Evolutionary conservation across 2,888 invertebrate genomes (phyloP).

Genomic region (Drosophila kuntzei): DNA sequence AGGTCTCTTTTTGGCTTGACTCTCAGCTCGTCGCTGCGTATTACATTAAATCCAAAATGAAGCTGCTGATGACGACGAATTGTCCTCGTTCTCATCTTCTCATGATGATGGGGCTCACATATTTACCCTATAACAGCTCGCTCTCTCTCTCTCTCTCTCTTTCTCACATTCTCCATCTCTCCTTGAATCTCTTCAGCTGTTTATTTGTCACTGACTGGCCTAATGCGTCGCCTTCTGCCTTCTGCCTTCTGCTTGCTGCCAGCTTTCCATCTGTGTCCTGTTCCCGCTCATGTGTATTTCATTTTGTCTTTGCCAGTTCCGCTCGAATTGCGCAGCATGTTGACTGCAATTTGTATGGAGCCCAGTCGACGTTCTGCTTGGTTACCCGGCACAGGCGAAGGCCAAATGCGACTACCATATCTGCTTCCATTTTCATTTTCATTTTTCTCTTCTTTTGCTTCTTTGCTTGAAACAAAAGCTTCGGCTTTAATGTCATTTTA

Average conservation of each 20-base stretch:
- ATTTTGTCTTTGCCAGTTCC: slow-evolving; percentile 75
- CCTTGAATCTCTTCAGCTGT: slow-evolving; percentile 46
- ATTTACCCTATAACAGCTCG: slow-evolving; percentile 14
- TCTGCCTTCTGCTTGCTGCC: slow-evolving; percentile 17
- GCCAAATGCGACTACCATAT: slow-evolving; percentile 57
- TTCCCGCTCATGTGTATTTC: slow-evolving; percentile 72
- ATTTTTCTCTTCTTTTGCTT: not conserved
- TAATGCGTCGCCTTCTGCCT: slow-evolving; percentile 60
- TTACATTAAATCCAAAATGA: slow-evolving; percentile 78
- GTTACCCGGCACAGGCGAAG: slow-evolving; percentile 64
- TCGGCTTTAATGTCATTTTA: slow-evolving; percentile 73
- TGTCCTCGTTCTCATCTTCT: slow-evolving; percentile 60
- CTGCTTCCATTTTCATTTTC: slow-evolving; percentile 1
- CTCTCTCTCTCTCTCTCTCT: not conserved
- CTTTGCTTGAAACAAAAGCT: slow-evolving; percentile 42
- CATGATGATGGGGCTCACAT: slow-evolving; percentile 21
- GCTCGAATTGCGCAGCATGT: slow-evolving; percentile 76
- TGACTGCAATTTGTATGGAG: slow-evolving; percentile 79
- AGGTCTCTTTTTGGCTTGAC: slow-evolving; percentile 53
- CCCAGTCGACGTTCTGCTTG: slow-evolving; percentile 68
- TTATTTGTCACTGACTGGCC: slow-evolving; percentile 77
- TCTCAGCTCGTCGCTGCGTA: slow-evolving; percentile 69
- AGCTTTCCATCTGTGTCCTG: slow-evolving; percentile 51
- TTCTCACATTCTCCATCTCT: not conserved
- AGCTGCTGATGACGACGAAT: slow-evolving; percentile 80